phyloP scores from a whole-genome alignment of 2,113 vertebrate genomes.

The Catharus fuscescens region DNA sequence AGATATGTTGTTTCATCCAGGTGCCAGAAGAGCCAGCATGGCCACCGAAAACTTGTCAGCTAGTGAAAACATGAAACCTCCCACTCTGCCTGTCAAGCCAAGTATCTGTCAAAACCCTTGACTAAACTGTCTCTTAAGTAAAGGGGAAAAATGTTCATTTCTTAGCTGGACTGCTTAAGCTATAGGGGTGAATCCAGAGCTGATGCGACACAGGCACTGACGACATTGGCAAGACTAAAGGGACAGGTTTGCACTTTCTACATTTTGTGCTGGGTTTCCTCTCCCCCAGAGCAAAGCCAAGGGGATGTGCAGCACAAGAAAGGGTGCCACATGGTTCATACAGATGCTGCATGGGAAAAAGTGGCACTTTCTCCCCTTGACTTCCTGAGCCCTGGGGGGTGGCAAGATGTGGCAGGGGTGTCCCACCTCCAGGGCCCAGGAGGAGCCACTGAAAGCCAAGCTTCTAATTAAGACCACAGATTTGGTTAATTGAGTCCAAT shows the following conservation, averaged over 20 bases:
- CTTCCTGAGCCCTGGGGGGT: accelerated
- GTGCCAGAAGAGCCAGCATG: neutral
- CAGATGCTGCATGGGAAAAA: neutral
- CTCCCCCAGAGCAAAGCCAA: neutral
- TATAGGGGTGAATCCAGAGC: neutral
- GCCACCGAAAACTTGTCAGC: neutral
- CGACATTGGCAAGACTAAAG: neutral
- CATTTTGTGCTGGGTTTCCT: neutral
- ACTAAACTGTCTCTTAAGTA: neutral
- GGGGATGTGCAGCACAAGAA: neutral
- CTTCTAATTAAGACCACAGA: constrained; percentile 49
- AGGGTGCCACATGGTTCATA: accelerated
- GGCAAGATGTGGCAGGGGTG: accelerated
- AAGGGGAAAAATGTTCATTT: neutral
- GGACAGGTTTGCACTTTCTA: neutral
- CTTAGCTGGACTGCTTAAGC: neutral
- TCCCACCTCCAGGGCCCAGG: neutral
- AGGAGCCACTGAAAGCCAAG: neutral
- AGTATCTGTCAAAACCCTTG: neutral
- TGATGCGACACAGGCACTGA: accelerated
- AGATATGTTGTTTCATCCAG: neutral
- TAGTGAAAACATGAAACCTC: neutral
- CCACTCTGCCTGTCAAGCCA: neutral
- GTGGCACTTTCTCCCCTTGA: neutral
- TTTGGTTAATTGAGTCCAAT: constrained; percentile 59